Conservation (phyloP, 2,888 invertebrate genomes). For the Onchidella celtica region DNA sequence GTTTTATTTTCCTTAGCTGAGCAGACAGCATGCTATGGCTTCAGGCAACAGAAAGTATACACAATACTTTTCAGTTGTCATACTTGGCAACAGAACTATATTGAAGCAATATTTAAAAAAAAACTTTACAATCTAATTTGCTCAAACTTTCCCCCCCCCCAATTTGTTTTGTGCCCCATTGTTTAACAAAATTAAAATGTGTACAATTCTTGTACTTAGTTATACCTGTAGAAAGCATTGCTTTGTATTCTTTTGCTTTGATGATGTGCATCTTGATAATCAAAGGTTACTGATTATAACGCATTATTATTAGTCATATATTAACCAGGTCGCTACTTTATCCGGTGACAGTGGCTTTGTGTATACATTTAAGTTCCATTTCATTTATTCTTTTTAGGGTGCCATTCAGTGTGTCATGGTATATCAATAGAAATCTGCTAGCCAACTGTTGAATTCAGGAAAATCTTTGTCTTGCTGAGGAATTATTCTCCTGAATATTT, state of each 20-base stretch:
- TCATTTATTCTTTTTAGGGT: background rate
- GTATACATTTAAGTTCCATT: background rate
- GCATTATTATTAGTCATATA: constrained; percentile 22
- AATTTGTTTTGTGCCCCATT: constrained; percentile 14
- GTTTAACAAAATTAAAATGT: constrained; percentile 23
- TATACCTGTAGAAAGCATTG: constrained; percentile 13
- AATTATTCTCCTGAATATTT: too few species aligned
- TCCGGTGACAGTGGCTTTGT: constrained; percentile 42
- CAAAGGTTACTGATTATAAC: constrained; percentile 29
- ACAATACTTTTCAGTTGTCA: too few species aligned
- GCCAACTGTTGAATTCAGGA: too few species aligned
- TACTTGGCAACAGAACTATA: too few species aligned
- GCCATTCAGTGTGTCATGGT: constrained; percentile 28
- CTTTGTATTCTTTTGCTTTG: constrained; percentile 14
- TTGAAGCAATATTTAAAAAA: constrained; percentile 44
- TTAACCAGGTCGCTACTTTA: constrained; percentile 43
- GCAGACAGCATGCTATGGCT: too few species aligned
- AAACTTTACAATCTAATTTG: constrained; percentile 40
- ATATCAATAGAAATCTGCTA: too few species aligned
- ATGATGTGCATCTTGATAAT: constrained; percentile 33
- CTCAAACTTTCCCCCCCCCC: constrained; percentile 32
- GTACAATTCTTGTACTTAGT: constrained; percentile 31
- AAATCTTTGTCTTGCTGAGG: too few species aligned
- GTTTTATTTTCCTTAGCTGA: too few species aligned
- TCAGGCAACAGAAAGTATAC: too few species aligned